Conservation (phyloP, 2,113 vertebrate genomes). For the Eleginops maclovinus region DNA sequence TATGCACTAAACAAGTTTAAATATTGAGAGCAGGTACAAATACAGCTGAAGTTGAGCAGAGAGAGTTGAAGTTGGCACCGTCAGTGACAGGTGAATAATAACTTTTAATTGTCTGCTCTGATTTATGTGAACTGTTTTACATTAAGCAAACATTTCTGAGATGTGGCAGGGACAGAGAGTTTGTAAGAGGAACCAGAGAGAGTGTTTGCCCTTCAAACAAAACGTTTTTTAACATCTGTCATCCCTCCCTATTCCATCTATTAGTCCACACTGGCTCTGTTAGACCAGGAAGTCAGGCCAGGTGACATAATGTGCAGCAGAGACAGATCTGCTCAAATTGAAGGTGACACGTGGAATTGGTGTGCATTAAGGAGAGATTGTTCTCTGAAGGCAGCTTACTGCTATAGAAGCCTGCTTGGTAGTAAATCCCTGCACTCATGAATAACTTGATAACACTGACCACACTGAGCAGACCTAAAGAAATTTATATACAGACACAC, state of each 20-base stretch:
- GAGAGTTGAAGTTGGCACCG: neutral
- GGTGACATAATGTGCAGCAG: constrained; percentile 67
- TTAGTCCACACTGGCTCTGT: constrained; percentile 51
- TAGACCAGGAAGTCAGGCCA: constrained; percentile 58
- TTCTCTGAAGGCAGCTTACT: constrained; percentile 68
- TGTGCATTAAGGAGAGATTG: constrained; percentile 74
- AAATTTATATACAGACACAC: constrained; percentile 12
- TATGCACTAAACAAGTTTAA: no score
- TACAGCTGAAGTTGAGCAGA: no score
- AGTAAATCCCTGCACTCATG: constrained; percentile 67
- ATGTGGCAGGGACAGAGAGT: neutral
- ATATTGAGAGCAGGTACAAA: no score
- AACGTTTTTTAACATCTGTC: constrained; percentile 54
- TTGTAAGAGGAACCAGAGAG: constrained; percentile 15
- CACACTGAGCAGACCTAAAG: constrained; percentile 37
- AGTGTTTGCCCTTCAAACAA: constrained; percentile 64
- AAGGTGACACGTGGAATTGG: constrained; percentile 80
- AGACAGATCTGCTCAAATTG: constrained; percentile 73
- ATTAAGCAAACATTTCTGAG: neutral
- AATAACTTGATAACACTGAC: constrained; percentile 74
- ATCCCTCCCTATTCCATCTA: constrained; percentile 24
- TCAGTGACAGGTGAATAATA: neutral
- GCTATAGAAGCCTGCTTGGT: constrained; percentile 68
- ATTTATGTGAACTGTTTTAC: constrained; percentile 1
- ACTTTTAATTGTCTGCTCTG: neutral